phyloP scores from a whole-genome alignment of 2,888 invertebrate species.

The Harpalus rufipes region DNA sequence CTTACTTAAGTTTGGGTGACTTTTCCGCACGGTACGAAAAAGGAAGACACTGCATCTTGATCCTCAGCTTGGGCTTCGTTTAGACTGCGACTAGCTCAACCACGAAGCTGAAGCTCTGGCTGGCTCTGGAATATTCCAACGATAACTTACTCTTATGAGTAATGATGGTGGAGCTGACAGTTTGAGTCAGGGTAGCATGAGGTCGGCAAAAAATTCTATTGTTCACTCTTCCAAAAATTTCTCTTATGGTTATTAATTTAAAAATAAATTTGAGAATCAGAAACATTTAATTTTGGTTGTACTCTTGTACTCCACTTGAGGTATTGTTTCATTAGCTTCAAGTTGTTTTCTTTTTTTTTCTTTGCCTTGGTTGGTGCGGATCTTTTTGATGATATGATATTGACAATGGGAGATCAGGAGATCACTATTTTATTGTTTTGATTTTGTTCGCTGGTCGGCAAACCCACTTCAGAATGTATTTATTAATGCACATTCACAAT shows the following conservation, averaged over 20 bases:
- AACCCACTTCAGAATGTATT: background rate
- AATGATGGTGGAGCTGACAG: constrained; percentile 75
- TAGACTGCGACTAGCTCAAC: constrained; percentile 67
- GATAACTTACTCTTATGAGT: constrained; percentile 76
- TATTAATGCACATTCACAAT: background rate
- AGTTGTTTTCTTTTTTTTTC: background rate
- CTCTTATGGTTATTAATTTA: constrained; percentile 54
- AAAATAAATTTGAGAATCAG: constrained; percentile 56
- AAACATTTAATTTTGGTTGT: constrained; percentile 44
- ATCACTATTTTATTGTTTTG: background rate
- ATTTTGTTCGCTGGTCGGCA: background rate
- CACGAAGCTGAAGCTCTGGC: constrained; percentile 1
- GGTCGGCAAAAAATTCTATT: constrained; percentile 74
- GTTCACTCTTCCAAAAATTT: constrained; percentile 57
- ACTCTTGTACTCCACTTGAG: background rate
- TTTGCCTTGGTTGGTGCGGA: background rate
- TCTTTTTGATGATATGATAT: constrained; percentile 6
- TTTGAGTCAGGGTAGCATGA: constrained; percentile 74
- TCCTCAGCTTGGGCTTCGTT: constrained; percentile 25
- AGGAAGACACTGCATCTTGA: background rate
- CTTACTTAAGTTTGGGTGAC: background rate
- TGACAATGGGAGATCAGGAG: constrained; percentile 1
- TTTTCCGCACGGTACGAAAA: background rate
- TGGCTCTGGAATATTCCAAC: constrained; percentile 74
- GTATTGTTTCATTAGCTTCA: constrained; percentile 18